These are phyloP conservation scores for Aptenodytes patagonicus DNA, from an alignment of 2,113 vertebrate species.

Conservation along the genomic window DNA sequence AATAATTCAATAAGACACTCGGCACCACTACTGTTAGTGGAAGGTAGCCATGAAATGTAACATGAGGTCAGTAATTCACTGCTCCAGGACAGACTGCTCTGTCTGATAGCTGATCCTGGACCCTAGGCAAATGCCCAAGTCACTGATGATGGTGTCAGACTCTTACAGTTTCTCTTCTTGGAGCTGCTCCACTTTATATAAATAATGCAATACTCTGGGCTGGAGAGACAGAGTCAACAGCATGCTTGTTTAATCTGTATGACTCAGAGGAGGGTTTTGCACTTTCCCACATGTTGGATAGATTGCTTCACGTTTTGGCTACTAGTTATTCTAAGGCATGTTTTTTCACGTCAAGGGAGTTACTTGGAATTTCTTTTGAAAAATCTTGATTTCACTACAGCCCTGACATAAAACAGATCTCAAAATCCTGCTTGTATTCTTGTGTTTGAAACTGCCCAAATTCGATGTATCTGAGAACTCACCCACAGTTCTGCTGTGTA, in stretches of 20 bases:
- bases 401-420: not conserved
- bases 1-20: not conserved
- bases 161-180: not conserved
- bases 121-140: not conserved
- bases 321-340: not conserved
- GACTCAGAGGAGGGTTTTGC: not conserved
- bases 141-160: not conserved
- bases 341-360: not conserved
- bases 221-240: not conserved
- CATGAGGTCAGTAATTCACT: not conserved
- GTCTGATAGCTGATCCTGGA: not conserved
- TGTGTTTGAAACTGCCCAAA: not conserved
- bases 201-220: not conserved
- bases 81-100: not conserved
- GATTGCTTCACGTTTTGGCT: not conserved
- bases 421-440: not conserved
- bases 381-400: not conserved
- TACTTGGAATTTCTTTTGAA: not conserved
- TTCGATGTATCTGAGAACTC: not conserved
- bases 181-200: not conserved
- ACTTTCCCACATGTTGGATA: not conserved
- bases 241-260: not conserved
- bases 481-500: not conserved
- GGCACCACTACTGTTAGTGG: not conserved
- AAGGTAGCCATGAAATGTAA: not conserved